A percentile compares a stretch with the other conserved stretches of the same genome.
phyloP scores from a whole-genome alignment of 2,797 vertebrate genomes.

The Sciurus vulgaris region DNA sequence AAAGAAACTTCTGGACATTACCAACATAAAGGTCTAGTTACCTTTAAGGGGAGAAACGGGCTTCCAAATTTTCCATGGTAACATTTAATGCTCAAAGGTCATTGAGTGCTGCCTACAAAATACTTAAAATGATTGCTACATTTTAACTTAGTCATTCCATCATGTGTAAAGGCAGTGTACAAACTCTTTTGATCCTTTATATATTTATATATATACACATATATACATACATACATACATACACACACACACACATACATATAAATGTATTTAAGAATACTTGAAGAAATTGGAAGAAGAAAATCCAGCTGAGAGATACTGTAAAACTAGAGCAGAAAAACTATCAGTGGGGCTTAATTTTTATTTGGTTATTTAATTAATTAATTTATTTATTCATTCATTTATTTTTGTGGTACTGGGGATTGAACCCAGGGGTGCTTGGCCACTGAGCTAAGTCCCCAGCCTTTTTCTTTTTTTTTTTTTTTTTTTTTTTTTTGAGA shows the following conservation, averaged over 20 bases:
- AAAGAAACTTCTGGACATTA: neutral
- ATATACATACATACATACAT: neutral
- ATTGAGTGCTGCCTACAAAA: neutral
- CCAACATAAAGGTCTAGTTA: neutral
- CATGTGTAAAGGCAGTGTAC: neutral
- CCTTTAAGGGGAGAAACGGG: neutral
- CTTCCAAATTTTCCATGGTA: neutral
- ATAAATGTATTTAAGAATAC: slow-evolving; percentile 1
- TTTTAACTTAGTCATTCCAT: neutral
- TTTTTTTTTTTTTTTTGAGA: too few species aligned
- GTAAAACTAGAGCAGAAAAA: neutral
- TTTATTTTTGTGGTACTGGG: too few species aligned
- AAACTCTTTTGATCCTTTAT: neutral
- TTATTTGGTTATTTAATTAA: too few species aligned
- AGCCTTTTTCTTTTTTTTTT: too few species aligned
- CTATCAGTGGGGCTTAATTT: too few species aligned
- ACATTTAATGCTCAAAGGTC: neutral
- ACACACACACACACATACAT: too few species aligned
- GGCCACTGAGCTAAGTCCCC: too few species aligned
- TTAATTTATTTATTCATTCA: too few species aligned
- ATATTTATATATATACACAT: too few species aligned
- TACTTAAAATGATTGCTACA: neutral
- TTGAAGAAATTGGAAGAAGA: neutral
- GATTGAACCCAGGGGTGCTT: too few species aligned
- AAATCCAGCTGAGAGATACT: neutral